Percentiles rank a stretch among this genome's conserved stretches.
Conservation (phyloP, 1,140 invertebrate species). For the Meloidogyne exigua region DNA sequence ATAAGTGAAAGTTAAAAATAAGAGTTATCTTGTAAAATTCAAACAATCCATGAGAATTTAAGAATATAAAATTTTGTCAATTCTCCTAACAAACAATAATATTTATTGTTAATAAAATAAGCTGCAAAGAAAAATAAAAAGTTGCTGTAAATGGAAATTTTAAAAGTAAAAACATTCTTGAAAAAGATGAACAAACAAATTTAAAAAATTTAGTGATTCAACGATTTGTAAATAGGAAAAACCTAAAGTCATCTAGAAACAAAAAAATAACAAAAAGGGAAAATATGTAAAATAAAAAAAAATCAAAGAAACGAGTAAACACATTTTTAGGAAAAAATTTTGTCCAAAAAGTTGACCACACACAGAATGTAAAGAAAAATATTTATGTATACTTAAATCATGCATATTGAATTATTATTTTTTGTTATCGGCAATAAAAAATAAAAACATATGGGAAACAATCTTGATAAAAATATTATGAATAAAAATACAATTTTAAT, state of each 20-base stretch:
- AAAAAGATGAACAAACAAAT: slow-evolving; percentile 5
- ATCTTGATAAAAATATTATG: not conserved
- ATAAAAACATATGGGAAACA: not conserved
- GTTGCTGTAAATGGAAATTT: too few species aligned
- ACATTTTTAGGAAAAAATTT: not conserved
- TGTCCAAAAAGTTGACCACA: not conserved
- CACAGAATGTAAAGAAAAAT: not conserved
- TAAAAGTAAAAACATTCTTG: too few species aligned
- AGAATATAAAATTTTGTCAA: too few species aligned
- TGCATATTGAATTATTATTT: not conserved
- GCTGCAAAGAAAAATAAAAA: too few species aligned
- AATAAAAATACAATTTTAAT: not conserved
- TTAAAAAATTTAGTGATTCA: not conserved
- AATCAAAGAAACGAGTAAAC: not conserved
- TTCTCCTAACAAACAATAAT: too few species aligned
- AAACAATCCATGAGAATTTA: too few species aligned
- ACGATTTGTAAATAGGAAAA: not conserved
- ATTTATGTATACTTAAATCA: not conserved
- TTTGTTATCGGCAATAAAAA: not conserved
- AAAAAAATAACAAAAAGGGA: not conserved
- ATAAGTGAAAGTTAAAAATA: too few species aligned
- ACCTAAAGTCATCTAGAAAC: not conserved
- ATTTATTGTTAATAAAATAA: too few species aligned
- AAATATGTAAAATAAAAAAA: not conserved
- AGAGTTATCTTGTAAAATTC: too few species aligned